Evolutionary conservation across 1,140 invertebrate species (phyloP).

Genomic region (Drosophila virilis): DNA sequence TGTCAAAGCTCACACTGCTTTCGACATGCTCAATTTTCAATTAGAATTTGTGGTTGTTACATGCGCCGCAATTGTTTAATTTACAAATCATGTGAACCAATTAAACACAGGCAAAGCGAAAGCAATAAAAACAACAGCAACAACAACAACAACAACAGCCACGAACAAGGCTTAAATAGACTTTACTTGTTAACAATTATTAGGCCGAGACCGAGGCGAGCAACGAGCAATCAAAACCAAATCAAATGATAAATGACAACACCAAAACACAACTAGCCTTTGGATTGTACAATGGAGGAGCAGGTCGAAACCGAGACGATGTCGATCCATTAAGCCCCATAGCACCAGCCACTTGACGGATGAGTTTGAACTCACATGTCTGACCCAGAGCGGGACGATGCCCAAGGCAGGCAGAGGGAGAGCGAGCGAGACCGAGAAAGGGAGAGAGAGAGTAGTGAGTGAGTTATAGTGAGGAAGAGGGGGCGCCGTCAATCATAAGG

Average conservation of each 20-base stretch:
- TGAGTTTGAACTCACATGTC: constrained; percentile 83
- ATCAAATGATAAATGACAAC: constrained; percentile 83
- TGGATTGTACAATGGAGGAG: constrained; percentile 45
- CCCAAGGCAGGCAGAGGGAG: constrained; percentile 8
- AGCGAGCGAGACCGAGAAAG: constrained; percentile 31
- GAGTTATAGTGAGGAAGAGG: not conserved
- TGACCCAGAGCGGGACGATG: constrained; percentile 63
- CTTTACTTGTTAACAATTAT: constrained; percentile 81
- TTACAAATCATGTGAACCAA: constrained; percentile 84
- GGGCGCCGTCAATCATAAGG: constrained; percentile 59
- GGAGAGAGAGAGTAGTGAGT: not conserved
- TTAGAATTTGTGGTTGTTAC: constrained; percentile 74
- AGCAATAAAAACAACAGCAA: constrained; percentile 52
- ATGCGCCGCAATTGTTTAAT: constrained; percentile 80
- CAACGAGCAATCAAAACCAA: constrained; percentile 70
- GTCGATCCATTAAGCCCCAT: constrained; percentile 77
- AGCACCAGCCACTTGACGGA: constrained; percentile 80
- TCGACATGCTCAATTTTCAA: constrained; percentile 77
- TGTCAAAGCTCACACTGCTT: constrained; percentile 77
- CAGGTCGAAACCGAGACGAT: constrained; percentile 51
- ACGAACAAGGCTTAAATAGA: constrained; percentile 81
- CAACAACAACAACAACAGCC: constrained; percentile 43
- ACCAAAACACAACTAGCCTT: constrained; percentile 77
- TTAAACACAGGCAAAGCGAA: constrained; percentile 58
- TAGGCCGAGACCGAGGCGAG: constrained; percentile 41